Conservation (phyloP, 2,888 invertebrate genomes). For the Tetragonula carbonaria region DNA sequence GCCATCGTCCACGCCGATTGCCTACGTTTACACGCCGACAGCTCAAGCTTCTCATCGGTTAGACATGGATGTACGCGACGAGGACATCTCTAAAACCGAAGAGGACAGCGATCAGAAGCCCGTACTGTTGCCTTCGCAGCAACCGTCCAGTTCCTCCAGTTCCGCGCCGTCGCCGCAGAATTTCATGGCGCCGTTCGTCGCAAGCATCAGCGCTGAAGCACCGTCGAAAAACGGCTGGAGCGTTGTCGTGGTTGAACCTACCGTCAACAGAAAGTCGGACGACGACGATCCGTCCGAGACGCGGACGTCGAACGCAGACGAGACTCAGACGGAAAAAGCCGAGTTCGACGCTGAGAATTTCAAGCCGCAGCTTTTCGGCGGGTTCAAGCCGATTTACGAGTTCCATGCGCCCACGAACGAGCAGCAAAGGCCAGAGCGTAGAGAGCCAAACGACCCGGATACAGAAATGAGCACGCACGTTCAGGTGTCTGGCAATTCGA, state of each 20-base stretch:
- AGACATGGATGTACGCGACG: constrained; percentile 46
- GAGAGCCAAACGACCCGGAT: constrained; percentile 33
- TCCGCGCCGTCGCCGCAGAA: constrained; percentile 85
- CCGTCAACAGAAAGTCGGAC: constrained; percentile 40
- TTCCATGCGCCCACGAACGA: constrained; percentile 74
- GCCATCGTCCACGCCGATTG: constrained; percentile 86
- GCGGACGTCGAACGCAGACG: constrained; percentile 54
- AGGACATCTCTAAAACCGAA: constrained; percentile 55
- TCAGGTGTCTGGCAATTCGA: constrained; percentile 7
- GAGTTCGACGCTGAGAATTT: constrained; percentile 88
- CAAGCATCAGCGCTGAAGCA: constrained; percentile 87
- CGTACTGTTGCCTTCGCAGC: constrained; percentile 80
- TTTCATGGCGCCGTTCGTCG: constrained; percentile 89
- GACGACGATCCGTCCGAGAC: constrained; percentile 45
- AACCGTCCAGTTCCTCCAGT: constrained; percentile 80
- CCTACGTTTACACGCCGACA: constrained; percentile 88
- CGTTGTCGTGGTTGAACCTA: constrained; percentile 82
- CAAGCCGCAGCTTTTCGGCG: constrained; percentile 88
- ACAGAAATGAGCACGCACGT: constrained; percentile 20
- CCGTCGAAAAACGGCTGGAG: constrained; percentile 87
- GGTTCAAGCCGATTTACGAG: constrained; percentile 89
- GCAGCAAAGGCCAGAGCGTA: constrained; percentile 44
- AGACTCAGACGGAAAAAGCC: constrained; percentile 76
- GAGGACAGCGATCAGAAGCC: constrained; percentile 70
- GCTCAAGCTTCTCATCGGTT: constrained; percentile 80